A percentile compares a stretch with the other conserved stretches of the same genome.
Conservation (phyloP, 1,140 invertebrate species). For the Cydia fagiglandana region DNA sequence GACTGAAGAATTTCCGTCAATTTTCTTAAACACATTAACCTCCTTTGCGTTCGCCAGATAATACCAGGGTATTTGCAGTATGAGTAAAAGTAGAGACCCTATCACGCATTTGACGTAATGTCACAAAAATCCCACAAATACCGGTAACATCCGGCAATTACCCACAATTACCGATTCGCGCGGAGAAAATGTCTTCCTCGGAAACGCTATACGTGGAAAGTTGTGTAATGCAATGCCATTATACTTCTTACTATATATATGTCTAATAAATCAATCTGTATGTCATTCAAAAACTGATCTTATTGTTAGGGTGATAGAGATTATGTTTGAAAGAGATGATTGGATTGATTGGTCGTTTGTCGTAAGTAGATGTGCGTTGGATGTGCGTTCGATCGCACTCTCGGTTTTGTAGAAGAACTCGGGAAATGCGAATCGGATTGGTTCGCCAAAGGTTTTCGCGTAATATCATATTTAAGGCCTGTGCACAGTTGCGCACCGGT, state of each 20-base stretch:
- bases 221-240: constrained; percentile 9
- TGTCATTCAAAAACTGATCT: neutral
- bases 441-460: too few relatives aligned
- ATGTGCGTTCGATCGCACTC: neutral
- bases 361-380: neutral
- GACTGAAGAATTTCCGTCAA: too few relatives aligned
- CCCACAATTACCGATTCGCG: neutral
- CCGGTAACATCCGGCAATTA: neutral
- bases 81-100: too few relatives aligned
- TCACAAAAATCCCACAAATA: neutral
- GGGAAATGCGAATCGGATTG: too few relatives aligned
- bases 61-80: too few relatives aligned
- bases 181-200: constrained; percentile 8
- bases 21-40: too few relatives aligned
- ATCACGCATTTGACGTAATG: neutral
- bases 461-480: too few relatives aligned
- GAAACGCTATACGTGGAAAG: constrained; percentile 14
- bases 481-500: too few relatives aligned
- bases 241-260: neutral
- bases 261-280: neutral
- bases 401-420: neutral
- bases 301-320: neutral
- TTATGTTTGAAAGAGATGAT: neutral
- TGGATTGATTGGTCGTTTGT: too few relatives aligned
- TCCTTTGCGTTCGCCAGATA: too few relatives aligned